These are phyloP conservation scores for Zosterops japonicus DNA, from an alignment of 2,113 vertebrate species.

Conservation along the genomic window DNA sequence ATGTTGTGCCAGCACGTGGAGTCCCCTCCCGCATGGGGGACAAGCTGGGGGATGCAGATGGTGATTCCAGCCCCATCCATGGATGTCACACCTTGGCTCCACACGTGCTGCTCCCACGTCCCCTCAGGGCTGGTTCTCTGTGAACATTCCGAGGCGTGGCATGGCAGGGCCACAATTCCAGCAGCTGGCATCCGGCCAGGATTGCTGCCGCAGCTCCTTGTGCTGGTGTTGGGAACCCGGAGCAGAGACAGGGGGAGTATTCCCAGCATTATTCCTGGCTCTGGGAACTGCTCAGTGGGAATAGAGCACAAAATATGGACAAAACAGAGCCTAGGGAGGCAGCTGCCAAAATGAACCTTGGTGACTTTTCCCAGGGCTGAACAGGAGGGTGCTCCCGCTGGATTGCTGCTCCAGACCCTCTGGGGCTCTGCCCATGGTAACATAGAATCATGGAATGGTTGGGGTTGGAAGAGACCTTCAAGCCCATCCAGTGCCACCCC, in stretches of 20 bases:
- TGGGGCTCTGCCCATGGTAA: neutral
- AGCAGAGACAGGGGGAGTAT: neutral
- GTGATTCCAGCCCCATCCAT: neutral
- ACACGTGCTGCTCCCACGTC: accelerated
- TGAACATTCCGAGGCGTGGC: accelerated
- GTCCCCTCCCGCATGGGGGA: accelerated
- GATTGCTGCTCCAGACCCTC: neutral
- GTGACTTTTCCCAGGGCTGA: neutral
- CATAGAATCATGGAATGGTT: neutral
- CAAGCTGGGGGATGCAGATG: neutral
- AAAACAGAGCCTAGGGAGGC: neutral
- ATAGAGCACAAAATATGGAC: accelerated
- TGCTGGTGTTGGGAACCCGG: neutral
- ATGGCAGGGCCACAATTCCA: neutral
- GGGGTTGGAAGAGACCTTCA: neutral
- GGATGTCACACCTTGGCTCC: neutral
- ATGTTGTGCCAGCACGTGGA: neutral
- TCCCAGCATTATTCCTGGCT: accelerated
- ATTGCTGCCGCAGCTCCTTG: neutral
- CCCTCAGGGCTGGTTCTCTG: neutral
- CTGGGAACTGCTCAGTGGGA: neutral
- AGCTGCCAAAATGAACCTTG: neutral
- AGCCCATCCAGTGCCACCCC: neutral
- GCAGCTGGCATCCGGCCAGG: neutral
- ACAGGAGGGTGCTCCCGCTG: neutral